These are phyloP conservation scores for Aplysina aerophoba DNA, from an alignment of 37 sponge, comb jelly and placozoan species.

Conservation along the genomic window DNA sequence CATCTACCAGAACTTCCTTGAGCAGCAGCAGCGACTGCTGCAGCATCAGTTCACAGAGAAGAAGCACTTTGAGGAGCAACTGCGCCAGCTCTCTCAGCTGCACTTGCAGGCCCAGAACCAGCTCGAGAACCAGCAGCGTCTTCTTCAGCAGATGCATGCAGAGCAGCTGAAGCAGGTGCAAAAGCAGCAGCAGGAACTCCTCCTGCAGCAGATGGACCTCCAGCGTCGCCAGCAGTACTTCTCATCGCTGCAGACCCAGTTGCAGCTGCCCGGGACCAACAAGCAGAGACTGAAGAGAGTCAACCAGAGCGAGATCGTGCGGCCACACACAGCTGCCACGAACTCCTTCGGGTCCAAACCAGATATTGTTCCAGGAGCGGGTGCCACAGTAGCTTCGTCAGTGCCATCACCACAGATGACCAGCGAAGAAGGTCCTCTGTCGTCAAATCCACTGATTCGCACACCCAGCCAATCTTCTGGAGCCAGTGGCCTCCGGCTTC, in stretches of 20 bases:
- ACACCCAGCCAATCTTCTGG: background rate
- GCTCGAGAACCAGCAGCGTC: constrained; percentile 71
- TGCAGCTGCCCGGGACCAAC: background rate
- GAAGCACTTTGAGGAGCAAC: constrained; percentile 68
- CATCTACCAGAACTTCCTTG: constrained; percentile 51
- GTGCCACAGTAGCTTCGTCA: background rate
- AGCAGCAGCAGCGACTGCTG: constrained; percentile 48
- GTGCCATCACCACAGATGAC: background rate
- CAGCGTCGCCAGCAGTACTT: constrained; percentile 31
- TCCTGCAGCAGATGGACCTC: constrained; percentile 33
- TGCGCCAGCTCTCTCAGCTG: constrained; percentile 53
- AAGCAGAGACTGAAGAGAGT: background rate
- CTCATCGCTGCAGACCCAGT: background rate
- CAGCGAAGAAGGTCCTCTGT: background rate
- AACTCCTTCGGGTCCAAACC: background rate
- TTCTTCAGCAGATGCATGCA: constrained; percentile 68
- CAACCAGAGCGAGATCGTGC: background rate
- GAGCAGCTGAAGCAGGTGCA: constrained; percentile 56
- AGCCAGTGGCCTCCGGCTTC: background rate
- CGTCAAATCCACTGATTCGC: background rate
- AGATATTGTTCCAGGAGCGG: background rate
- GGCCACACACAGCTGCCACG: constrained; percentile 17
- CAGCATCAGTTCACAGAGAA: constrained; percentile 46
- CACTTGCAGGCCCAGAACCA: constrained; percentile 71
- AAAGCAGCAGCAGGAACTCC: constrained; percentile 65